Evolutionary conservation across 2,888 invertebrate genomes (phyloP), one percentile per base, ranked within the genome.

Genomic region (Megaustenia siamemsis): DNA sequence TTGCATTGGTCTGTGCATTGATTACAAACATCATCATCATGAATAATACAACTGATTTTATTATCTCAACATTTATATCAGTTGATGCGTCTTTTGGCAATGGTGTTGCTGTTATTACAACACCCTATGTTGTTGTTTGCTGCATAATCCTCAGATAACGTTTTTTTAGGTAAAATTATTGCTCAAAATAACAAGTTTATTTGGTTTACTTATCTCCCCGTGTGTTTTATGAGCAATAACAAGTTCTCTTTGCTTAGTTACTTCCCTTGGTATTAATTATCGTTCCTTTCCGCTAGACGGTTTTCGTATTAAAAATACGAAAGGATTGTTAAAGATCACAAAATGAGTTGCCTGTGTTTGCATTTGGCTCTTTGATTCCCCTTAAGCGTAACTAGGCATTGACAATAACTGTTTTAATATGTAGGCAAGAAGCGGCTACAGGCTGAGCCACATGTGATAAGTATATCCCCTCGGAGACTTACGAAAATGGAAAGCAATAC

Each of bases 381-480:
- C 49, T 75, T 53, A 75, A 28, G 45, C n/a, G 75, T 75, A 10
- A 32, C 75, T 49, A 10, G 18, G 75, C 28, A 53, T 32, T 15
- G 35, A 75, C 28, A 45, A 75, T 49, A 49, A 75, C 32, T 32
- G 21, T 28, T 75, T 75, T 75, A 73, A 73, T 73, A 73, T 53
- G 38, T 49, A 8, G 49, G 53, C 1, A 3, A 45, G 18, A 12
- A 75, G 32, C 28, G 63, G 18, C 38, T 21, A 35, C 60, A 60
- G 38, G 32, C 28, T 56, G 24, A 75, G 49, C n/a, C 28, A 12
- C 35, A n/a, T 49, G 38, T 43, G 2, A 24, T 69, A 21, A 40
- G 10, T 8, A 69, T 69, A 40, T 24, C 69, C 6, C 3, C 38
- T 1, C 1, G 69, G 40, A 38, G 69, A 38, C 69, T 40, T 69